These are phyloP conservation scores for Triplophysa rosa DNA, from an alignment of 2,113 vertebrate species.

Conservation along the genomic window DNA sequence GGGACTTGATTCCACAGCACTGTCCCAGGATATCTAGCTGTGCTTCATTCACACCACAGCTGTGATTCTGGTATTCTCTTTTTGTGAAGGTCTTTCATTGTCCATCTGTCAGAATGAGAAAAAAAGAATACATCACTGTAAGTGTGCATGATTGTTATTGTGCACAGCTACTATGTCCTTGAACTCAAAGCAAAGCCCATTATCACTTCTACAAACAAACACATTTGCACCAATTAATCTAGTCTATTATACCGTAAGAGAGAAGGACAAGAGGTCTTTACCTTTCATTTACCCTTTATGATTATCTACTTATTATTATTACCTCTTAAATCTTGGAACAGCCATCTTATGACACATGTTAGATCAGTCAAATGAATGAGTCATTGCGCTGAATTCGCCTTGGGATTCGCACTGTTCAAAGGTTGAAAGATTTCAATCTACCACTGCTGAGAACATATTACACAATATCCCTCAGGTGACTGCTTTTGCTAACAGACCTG, in stretches of 20 bases:
- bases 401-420: background rate
- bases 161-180: background rate
- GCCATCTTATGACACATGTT: too few species aligned
- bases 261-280: background rate
- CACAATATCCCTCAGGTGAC: background rate
- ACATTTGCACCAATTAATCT: background rate
- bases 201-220: background rate
- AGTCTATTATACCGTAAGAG: background rate
- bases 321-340: too few species aligned
- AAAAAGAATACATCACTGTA: background rate
- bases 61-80: background rate
- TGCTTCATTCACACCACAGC: conserved; percentile 44
- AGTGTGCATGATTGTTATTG: background rate
- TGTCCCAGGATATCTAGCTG: conserved; percentile 63
- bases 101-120: conserved; percentile 25
- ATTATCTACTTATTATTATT: too few species aligned
- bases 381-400: background rate
- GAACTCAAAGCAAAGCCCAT: background rate
- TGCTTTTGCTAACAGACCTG: background rate
- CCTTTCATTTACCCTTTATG: too few species aligned
- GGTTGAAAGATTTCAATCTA: conserved; percentile 7
- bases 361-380: background rate
- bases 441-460: conserved; percentile 21
- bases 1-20: conserved; percentile 37
- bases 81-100: conserved; percentile 8